These are phyloP conservation scores for Oedothorax gibbosus DNA, from an alignment of 1,140 invertebrate genomes.

Conservation along the genomic window DNA sequence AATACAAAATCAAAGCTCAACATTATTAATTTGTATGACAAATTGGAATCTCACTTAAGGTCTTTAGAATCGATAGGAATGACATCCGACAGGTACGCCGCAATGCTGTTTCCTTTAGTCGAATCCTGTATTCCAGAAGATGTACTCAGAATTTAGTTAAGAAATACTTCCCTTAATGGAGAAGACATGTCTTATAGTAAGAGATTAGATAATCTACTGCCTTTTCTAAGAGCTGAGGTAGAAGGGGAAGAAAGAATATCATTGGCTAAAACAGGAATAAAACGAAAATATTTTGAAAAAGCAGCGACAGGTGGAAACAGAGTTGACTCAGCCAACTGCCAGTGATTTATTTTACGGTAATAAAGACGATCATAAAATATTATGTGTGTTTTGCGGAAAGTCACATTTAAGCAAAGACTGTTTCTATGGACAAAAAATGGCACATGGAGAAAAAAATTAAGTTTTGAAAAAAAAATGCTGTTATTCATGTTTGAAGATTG, in stretches of 20 bases:
- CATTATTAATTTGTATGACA: constrained; percentile 3
- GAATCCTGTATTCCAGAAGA: not conserved
- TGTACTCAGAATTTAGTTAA: not conserved
- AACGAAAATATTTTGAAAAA: not conserved
- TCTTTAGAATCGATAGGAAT: not conserved
- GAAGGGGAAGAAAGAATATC: not conserved
- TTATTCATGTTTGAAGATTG: constrained; percentile 14
- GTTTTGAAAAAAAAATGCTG: constrained; percentile 15
- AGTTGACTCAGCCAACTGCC: too few relatives aligned
- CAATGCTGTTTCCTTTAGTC: not conserved
- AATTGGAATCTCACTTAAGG: not conserved
- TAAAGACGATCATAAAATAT: too few relatives aligned
- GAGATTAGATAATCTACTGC: not conserved
- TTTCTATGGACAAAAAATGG: too few relatives aligned
- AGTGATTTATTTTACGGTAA: too few relatives aligned
- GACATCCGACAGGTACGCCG: not conserved
- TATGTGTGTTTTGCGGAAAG: too few relatives aligned
- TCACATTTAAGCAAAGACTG: too few relatives aligned
- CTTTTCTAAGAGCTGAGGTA: not conserved
- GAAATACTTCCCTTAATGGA: not conserved
- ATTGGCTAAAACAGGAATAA: not conserved
- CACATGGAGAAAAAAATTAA: too few relatives aligned
- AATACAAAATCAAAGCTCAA: not conserved
- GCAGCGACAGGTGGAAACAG: constrained; percentile 18
- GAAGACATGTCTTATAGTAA: not conserved